phyloP scores from a whole-genome alignment of 1,140 invertebrate species.

The Aporrectodea caliginosa region DNA sequence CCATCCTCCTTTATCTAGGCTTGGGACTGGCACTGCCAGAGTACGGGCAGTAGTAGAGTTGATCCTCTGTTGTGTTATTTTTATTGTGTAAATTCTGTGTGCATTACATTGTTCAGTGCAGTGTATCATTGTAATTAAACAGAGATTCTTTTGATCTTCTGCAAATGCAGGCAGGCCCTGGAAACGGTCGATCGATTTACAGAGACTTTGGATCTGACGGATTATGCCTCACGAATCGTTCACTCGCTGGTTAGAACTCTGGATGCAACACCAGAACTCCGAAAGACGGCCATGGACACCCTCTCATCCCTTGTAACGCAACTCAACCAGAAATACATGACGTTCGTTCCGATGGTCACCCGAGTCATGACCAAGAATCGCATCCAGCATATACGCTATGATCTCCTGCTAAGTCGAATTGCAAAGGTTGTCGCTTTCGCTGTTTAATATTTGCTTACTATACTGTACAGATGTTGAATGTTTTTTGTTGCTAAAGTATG shows the following conservation, averaged over 20 bases:
- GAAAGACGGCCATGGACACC: constrained; percentile 80
- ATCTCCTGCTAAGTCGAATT: constrained; percentile 60
- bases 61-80: too few species aligned
- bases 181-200: constrained; percentile 90
- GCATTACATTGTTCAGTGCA: too few species aligned
- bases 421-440: constrained; percentile 48
- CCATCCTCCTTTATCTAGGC: too few species aligned
- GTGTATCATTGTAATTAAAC: too few species aligned
- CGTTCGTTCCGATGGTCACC: constrained; percentile 87
- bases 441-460: not conserved
- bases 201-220: constrained; percentile 83
- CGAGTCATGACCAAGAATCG: constrained; percentile 77
- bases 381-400: constrained; percentile 76
- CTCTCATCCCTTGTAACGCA: constrained; percentile 81
- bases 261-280: constrained; percentile 74
- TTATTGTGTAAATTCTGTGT: too few species aligned
- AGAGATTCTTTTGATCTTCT: too few species aligned
- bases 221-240: constrained; percentile 85
- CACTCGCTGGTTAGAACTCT: constrained; percentile 81
- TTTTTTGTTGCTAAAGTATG: too few species aligned
- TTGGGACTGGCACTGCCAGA: too few species aligned
- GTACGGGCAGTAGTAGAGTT: too few species aligned
- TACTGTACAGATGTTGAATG: too few species aligned
- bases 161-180: constrained; percentile 72
- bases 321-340: constrained; percentile 81